Evolutionary conservation across 2,888 invertebrate genomes (phyloP), one percentile per base, ranked within the genome.

Genomic region (Chloroclystis v-ata): DNA sequence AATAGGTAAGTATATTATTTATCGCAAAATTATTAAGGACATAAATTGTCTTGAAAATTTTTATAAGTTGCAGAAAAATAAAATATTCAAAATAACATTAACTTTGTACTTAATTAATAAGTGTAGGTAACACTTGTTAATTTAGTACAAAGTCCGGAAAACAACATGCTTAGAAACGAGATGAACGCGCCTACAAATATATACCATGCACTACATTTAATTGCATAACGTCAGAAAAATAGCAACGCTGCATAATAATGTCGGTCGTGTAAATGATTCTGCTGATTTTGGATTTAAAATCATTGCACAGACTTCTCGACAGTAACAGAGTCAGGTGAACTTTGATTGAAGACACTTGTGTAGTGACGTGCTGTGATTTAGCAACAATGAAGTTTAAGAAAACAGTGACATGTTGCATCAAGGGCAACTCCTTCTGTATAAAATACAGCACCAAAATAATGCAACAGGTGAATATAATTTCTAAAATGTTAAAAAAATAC

Each of bases 371-470:
- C 52, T 53, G 67, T 66, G 65, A 62, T 63, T 55, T 51, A 43
- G 53, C 46, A 47, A 81, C 67, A 56, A 85, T 86, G 85, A 85
- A 83, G 69, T 67, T 85, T 28, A 86, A 83, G 65, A 83, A 75
- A 64, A 81, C 82, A 37, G 80, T 84, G 71, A 76, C 78, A 54
- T 82, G 75, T 59, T 83, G 74, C 59, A 68, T 84, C 48, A 75
- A 69, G 61, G 82, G 85, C 43, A 83, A 85, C 61, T 72, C 79
- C 28, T 72, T 80, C 40, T 75, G 68, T 63, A 65, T 78, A 52
- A 75, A 72, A 51, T 81, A 78, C 61, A 61, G 61, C 50, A 65
- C 61, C 35, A 71, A 69, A 49, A 47, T 63, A 37, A 52, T 61
- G 51, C 61, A 67, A 9, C 59, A 69, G 69, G 70, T 72, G 62